phyloP scores from a whole-genome alignment of 1,140 invertebrate species.

The Adelges cooleyi region DNA sequence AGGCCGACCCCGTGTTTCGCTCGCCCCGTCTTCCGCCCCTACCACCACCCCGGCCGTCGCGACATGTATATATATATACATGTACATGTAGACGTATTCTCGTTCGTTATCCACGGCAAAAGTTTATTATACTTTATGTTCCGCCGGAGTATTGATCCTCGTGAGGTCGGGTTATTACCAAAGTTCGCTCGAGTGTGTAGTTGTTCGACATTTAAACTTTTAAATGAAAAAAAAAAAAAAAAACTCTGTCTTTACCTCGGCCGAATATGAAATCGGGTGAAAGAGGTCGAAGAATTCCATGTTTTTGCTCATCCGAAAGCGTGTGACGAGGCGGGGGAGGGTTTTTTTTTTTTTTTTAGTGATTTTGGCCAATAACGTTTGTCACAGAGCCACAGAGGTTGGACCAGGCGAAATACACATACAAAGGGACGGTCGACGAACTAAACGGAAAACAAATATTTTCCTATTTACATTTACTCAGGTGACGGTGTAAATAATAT shows the following conservation, averaged over 20 bases:
- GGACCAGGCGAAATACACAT: no score
- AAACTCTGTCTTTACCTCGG: not conserved
- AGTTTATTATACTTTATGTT: slow-evolving; percentile 25
- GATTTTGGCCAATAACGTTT: no score
- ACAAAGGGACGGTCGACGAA: no score
- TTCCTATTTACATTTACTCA: no score
- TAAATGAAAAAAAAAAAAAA: slow-evolving; percentile 19
- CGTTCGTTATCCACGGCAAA: slow-evolving; percentile 21
- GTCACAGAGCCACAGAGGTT: no score
- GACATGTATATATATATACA: not conserved
- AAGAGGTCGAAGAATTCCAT: not conserved
- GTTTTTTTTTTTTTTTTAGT: no score
- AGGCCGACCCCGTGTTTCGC: not conserved
- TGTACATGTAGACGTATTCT: not conserved
- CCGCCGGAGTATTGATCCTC: slow-evolving; percentile 11
- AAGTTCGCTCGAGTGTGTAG: not conserved
- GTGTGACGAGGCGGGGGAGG: not conserved
- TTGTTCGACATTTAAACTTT: slow-evolving; percentile 18
- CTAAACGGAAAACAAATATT: no score
- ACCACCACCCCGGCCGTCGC: not conserved
- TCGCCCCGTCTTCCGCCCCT: not conserved
- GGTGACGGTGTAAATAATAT: no score
- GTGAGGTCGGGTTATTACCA: not conserved
- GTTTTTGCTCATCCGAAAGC: not conserved
- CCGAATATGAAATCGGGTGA: not conserved